These are phyloP conservation scores for Graptemys geographica DNA, from an alignment of 2,797 vertebrate genomes.

Conservation along the genomic window DNA sequence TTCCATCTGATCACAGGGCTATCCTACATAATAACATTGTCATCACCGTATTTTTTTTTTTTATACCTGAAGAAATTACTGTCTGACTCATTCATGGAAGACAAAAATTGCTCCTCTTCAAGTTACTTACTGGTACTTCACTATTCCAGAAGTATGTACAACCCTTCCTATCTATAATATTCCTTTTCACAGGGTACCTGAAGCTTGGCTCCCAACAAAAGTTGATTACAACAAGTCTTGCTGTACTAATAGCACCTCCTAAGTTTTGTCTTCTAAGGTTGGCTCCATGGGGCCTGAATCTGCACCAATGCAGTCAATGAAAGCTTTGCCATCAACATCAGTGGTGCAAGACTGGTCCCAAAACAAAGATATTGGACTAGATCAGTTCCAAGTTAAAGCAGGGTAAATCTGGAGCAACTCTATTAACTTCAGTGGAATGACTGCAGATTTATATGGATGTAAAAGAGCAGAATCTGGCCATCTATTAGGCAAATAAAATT, in stretches of 20 bases:
- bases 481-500: background rate
- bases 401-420: background rate
- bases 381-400: background rate
- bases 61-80: background rate
- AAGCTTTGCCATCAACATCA: background rate
- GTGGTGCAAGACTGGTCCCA: background rate
- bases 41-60: background rate
- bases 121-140: background rate
- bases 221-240: background rate
- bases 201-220: background rate
- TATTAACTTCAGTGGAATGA: background rate
- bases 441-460: background rate
- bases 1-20: background rate
- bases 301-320: rapidly evolving
- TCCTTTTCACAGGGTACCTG: background rate
- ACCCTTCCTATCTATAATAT: background rate
- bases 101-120: background rate
- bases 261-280: background rate
- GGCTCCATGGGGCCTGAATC: background rate
- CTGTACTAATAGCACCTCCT: background rate
- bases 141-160: rapidly evolving
- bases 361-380: background rate
- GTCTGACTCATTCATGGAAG: background rate
- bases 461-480: background rate
- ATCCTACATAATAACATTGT: background rate